These are phyloP conservation scores for Sympetrum striolatum DNA, from an alignment of 2,888 invertebrate genomes.

Conservation along the genomic window DNA sequence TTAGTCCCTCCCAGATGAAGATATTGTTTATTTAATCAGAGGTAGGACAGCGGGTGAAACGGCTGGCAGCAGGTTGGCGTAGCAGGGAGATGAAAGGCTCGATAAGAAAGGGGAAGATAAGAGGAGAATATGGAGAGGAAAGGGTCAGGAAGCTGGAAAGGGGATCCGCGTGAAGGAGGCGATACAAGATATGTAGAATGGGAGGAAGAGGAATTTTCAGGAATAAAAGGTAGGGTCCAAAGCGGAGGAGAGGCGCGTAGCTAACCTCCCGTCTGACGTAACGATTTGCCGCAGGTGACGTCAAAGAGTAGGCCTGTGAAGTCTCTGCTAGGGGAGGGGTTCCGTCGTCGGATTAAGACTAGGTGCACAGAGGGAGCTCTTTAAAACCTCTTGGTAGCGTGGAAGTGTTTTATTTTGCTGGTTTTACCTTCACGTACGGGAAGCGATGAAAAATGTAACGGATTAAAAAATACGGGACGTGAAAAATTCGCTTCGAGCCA, in stretches of 20 bases:
- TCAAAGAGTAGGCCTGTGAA: constrained; percentile 37
- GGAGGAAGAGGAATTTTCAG: background rate
- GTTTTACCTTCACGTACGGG: no score
- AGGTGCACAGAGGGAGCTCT: background rate
- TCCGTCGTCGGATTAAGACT: background rate
- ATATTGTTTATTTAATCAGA: background rate
- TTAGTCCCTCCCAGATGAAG: no score
- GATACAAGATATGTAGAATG: background rate
- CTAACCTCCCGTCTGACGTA: constrained; percentile 4
- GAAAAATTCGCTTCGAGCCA: no score
- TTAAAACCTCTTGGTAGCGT: no score
- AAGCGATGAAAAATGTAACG: no score
- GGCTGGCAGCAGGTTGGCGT: background rate
- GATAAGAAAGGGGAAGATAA: background rate
- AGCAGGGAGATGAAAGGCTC: background rate
- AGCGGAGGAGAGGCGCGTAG: background rate
- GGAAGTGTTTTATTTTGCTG: no score
- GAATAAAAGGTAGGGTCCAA: background rate
- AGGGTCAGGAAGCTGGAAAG: background rate
- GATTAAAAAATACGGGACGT: no score
- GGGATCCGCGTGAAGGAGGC: background rate
- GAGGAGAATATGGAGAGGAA: background rate
- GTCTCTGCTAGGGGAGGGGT: background rate
- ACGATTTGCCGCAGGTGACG: constrained; percentile 34
- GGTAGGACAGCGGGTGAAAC: background rate